Conservation (phyloP, 1,140 invertebrate genomes). For the Nylanderia fulva region DNA sequence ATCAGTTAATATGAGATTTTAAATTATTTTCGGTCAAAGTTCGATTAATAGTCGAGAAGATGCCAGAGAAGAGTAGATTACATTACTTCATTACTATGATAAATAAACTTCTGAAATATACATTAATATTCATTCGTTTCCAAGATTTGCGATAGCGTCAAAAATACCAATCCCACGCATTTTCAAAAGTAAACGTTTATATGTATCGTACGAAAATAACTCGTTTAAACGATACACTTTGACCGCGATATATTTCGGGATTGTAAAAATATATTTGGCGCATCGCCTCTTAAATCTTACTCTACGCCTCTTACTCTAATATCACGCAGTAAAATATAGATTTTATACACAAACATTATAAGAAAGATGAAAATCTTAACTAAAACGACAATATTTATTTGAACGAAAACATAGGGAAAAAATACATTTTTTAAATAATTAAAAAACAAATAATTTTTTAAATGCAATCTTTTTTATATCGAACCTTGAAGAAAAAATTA, state of each 20-base stretch:
- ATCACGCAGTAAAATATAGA: neutral
- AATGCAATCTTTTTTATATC: neutral
- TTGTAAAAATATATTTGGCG: constrained; percentile 2
- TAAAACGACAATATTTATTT: neutral
- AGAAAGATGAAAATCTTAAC: neutral
- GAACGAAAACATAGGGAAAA: neutral
- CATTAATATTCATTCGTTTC: neutral
- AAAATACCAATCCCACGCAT: constrained; percentile 52
- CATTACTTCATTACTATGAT: neutral
- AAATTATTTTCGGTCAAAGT: neutral
- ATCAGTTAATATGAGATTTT: neutral
- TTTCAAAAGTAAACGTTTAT: constrained; percentile 22
- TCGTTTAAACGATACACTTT: constrained; percentile 50
- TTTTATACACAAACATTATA: neutral
- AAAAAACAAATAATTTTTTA: neutral
- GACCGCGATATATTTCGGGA: constrained; percentile 17
- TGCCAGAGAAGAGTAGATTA: neutral
- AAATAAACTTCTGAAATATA: neutral
- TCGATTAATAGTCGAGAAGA: neutral
- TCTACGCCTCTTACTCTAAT: neutral
- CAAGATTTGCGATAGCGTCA: constrained; percentile 31
- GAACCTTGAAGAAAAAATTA: neutral
- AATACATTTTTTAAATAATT: neutral
- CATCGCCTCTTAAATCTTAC: neutral
- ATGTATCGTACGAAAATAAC: constrained; percentile 58